phyloP scores from a whole-genome alignment of 37 sponge, comb jelly and placozoan genomes.

The Beroe forskalii region DNA sequence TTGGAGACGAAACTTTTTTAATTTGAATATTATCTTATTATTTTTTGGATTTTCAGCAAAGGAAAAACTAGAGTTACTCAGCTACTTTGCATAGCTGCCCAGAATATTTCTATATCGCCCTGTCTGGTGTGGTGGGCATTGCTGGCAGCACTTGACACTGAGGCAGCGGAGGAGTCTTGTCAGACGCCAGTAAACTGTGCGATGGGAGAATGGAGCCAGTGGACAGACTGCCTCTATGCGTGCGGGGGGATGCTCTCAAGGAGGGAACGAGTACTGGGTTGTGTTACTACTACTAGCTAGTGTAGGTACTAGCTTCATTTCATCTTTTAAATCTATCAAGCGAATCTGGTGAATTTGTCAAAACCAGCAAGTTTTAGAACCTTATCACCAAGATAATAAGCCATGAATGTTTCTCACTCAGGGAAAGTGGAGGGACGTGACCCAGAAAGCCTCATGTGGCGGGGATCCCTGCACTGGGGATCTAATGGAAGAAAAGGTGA shows the following conservation, averaged over 20 bases:
- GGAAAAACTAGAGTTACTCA: too few species aligned
- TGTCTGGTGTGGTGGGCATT: not conserved
- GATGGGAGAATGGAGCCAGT: not conserved
- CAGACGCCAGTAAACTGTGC: not conserved
- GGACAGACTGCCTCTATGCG: not conserved
- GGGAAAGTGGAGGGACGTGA: not conserved
- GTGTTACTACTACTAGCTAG: not conserved
- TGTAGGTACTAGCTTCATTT: too few species aligned
- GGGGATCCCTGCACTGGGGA: not conserved
- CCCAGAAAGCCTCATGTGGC: not conserved
- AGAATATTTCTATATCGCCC: too few species aligned
- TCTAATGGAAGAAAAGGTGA: not conserved
- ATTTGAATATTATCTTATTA: too few species aligned
- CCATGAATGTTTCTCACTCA: not conserved
- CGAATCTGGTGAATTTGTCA: too few species aligned
- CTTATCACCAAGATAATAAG: too few species aligned
- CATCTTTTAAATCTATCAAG: too few species aligned
- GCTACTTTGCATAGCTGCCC: too few species aligned
- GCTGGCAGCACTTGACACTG: too few species aligned
- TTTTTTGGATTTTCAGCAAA: too few species aligned
- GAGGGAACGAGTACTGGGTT: not conserved
- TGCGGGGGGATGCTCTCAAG: not conserved
- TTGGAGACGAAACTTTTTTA: too few species aligned
- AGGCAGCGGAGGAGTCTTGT: not conserved
- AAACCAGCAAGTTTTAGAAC: too few species aligned